These are phyloP conservation scores for Neoascia interrupta DNA, from an alignment of 2,888 invertebrate species.

Conservation along the genomic window DNA sequence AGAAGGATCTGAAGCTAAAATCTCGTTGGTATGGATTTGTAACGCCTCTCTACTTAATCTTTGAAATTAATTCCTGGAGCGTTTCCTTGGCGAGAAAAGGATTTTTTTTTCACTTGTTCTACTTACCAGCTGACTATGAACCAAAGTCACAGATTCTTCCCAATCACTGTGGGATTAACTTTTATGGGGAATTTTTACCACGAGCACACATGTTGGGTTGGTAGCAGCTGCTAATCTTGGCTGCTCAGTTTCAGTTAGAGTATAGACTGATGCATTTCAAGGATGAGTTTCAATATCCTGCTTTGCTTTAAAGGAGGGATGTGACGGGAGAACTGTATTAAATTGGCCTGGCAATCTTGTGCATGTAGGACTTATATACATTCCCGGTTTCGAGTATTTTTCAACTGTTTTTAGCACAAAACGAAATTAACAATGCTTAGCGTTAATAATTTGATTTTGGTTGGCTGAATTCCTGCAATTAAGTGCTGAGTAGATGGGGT, in stretches of 20 bases:
- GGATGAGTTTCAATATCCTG: not conserved
- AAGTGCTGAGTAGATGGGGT: constrained; percentile 21
- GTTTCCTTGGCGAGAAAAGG: not conserved
- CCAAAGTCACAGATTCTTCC: not conserved
- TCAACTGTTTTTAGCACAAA: constrained; percentile 42
- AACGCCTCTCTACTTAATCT: constrained; percentile 34
- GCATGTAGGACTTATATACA: constrained; percentile 13
- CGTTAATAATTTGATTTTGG: constrained; percentile 46
- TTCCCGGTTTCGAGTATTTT: constrained; percentile 20
- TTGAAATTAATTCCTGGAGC: constrained; percentile 41
- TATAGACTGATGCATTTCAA: not conserved
- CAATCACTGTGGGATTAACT: constrained; percentile 25
- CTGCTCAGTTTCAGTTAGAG: no score
- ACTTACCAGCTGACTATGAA: no score
- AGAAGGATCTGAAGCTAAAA: constrained; percentile 12
- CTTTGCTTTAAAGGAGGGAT: not conserved
- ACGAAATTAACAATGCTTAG: constrained; percentile 61
- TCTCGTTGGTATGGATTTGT: constrained; percentile 28
- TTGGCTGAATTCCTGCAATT: constrained; percentile 27
- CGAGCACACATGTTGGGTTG: not conserved
- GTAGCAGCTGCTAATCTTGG: not conserved
- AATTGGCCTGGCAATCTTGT: not conserved
- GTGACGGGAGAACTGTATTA: not conserved
- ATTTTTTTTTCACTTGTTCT: not conserved
- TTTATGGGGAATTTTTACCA: constrained; percentile 19